These are phyloP conservation scores for Balanococcus diminutus DNA, from an alignment of 2,888 invertebrate genomes.

Conservation along the genomic window DNA sequence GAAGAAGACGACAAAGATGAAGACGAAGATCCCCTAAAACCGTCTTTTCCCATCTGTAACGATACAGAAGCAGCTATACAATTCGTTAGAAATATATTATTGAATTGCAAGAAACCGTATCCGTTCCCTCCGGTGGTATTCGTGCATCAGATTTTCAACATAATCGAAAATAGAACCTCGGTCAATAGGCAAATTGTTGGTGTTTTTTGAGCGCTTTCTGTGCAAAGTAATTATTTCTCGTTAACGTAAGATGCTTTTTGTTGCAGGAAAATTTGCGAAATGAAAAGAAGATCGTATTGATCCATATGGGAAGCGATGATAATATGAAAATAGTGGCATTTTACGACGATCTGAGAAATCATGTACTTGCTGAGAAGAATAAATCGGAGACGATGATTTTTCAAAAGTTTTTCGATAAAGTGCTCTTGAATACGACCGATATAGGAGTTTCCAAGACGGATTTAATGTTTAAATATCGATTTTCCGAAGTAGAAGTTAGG, in stretches of 20 bases:
- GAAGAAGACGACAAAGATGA: not conserved
- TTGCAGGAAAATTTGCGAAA: slow-evolving; percentile 53
- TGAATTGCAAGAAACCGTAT: slow-evolving; percentile 39
- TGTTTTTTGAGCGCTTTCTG: not conserved
- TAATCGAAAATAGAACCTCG: slow-evolving; percentile 52
- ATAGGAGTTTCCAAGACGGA: slow-evolving; percentile 42
- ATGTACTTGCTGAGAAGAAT: slow-evolving; percentile 32
- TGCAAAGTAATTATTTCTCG: not conserved
- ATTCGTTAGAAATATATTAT: slow-evolving; percentile 50
- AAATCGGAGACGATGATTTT: slow-evolving; percentile 1
- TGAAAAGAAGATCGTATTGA: slow-evolving; percentile 54
- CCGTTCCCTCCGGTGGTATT: slow-evolving; percentile 55
- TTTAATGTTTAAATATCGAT: slow-evolving; percentile 37
- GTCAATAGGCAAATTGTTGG: slow-evolving; percentile 56
- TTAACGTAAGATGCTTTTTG: not conserved
- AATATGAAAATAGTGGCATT: slow-evolving; percentile 52
- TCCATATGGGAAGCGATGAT: slow-evolving; percentile 53
- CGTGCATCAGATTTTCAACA: slow-evolving; percentile 55
- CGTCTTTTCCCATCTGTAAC: slow-evolving; percentile 36
- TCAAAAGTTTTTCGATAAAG: slow-evolving; percentile 48
- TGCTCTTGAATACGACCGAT: slow-evolving; percentile 27
- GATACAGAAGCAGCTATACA: slow-evolving; percentile 57
- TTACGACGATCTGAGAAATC: slow-evolving; percentile 53
- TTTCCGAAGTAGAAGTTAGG: slow-evolving; percentile 46
- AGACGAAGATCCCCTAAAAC: not conserved